These are phyloP conservation scores for Zaprionus inermis DNA, from an alignment of 1,140 invertebrate genomes.

Conservation along the genomic window DNA sequence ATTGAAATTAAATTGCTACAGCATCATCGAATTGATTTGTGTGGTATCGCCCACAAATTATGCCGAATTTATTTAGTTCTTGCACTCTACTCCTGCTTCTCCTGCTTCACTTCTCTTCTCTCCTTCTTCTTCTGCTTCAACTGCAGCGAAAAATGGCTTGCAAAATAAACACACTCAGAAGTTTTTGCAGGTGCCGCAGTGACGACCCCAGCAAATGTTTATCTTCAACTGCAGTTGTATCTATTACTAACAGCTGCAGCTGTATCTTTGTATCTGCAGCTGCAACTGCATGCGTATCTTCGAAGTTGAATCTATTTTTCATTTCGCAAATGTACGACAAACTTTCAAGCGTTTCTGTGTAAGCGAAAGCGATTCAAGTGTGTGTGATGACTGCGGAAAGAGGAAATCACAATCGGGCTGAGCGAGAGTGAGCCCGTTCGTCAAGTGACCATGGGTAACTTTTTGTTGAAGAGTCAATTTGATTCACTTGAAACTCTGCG, in stretches of 20 bases:
- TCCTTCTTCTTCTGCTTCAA: background rate
- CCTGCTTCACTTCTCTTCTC: background rate
- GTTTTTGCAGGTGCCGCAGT: slow-evolving; percentile 13
- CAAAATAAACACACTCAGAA: background rate
- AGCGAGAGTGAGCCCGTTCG: background rate
- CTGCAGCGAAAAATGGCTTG: background rate
- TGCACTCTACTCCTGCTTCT: background rate
- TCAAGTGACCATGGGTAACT: slow-evolving; percentile 14
- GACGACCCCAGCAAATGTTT: slow-evolving; percentile 23
- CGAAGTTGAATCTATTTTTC: slow-evolving; percentile 46
- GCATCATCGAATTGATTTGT: slow-evolving; percentile 8
- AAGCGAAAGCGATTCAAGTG: slow-evolving; percentile 2
- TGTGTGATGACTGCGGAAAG: slow-evolving; percentile 6
- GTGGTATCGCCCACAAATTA: background rate
- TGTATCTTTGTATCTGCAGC: slow-evolving; percentile 35
- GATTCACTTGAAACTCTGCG: slow-evolving; percentile 6
- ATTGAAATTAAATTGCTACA: background rate
- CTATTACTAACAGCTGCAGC: slow-evolving; percentile 20
- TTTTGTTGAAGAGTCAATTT: slow-evolving; percentile 8
- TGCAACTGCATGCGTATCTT: slow-evolving; percentile 20
- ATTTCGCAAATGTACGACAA: slow-evolving; percentile 45
- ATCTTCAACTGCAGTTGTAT: slow-evolving; percentile 15
- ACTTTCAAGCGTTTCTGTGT: slow-evolving; percentile 22
- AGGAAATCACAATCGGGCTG: slow-evolving; percentile 6
- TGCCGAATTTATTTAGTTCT: slow-evolving; percentile 4